Base-by-base conservation (phyloP, 2,888 invertebrate species). In the Lithophane socia region DNA sequence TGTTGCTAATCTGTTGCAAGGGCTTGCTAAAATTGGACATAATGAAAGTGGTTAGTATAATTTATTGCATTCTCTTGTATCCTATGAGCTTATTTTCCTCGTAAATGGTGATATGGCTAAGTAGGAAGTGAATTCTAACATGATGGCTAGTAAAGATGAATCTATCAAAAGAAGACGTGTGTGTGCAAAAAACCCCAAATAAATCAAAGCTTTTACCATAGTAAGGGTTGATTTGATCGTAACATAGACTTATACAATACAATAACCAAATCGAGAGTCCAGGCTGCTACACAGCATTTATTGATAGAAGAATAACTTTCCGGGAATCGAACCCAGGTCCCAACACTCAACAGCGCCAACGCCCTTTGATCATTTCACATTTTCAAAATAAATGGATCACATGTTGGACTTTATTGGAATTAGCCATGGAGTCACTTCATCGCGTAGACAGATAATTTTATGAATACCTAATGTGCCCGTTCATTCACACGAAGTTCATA, bases 21-120 rank as follows among this genome's bases (percentile, higher is more conserved):
- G 88, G 7, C 86, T 92, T 69, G 86, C 90, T 73, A 89, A 92
- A 47, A 87, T 80, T 42, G 82, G 90, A 65, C 88, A 90, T 29
- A 93, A 92, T 86, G 83, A 83, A 12, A 94, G 93, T 74, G 91
- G 95, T 95, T 75, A 86, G 90, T 89, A 73, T 60, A 68, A 42
- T 58, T 16, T 58, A 72, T 47, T 70, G 44, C 7, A 49, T 37
- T 73, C n/a, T 68, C 10, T 68, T 16, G 37, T 54, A 10, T 54
- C n/a, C 3, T n/a, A 4, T 54, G 29, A 37, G 16, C 9, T 37
- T 58, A 42, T 42, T 42, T 58, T 68, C 24, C 13, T 13, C 10
- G 9, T 42, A 4, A 64, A 47, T 2, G 29, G 29, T 64, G 64
- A 10, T 70, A 44, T 44, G 21, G 5, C 44, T 16, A 16, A 21